Conservation (phyloP, 2,113 vertebrate species). For the Neotoma lepida region DNA sequence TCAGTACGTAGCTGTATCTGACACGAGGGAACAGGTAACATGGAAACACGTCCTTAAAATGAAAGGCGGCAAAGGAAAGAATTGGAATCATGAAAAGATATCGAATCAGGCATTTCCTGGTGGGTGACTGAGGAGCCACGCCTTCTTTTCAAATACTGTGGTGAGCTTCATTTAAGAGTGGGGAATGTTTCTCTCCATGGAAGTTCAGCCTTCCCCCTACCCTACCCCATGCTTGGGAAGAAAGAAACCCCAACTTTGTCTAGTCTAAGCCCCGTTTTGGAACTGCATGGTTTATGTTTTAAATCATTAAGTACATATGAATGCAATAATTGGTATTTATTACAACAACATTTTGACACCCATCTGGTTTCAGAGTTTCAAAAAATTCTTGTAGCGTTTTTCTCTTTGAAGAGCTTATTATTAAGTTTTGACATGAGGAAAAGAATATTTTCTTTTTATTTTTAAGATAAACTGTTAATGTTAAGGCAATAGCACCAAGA, state of each 20-base stretch:
- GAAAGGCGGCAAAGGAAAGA: constrained; percentile 82
- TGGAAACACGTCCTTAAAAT: constrained; percentile 85
- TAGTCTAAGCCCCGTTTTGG: constrained; percentile 83
- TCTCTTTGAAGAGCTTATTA: constrained; percentile 84
- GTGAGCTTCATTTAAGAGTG: not conserved
- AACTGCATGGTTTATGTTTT: constrained; percentile 84
- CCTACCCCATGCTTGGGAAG: constrained; percentile 77
- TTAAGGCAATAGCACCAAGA: constrained; percentile 82
- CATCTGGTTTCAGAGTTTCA: constrained; percentile 85
- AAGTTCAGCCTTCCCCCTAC: constrained; percentile 69
- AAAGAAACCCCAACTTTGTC: constrained; percentile 81
- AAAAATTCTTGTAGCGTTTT: constrained; percentile 82
- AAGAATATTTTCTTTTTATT: constrained; percentile 81
- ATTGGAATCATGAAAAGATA: constrained; percentile 90
- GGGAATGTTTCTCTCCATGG: constrained; percentile 21
- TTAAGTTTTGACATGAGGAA: constrained; percentile 82
- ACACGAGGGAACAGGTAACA: constrained; percentile 84
- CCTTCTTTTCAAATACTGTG: constrained; percentile 51
- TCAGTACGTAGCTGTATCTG: constrained; percentile 84
- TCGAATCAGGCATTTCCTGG: constrained; percentile 89
- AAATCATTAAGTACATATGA: constrained; percentile 84
- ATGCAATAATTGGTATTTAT: constrained; percentile 86
- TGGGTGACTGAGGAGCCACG: constrained; percentile 61
- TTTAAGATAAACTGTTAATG: constrained; percentile 82
- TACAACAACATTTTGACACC: constrained; percentile 85